Base-by-base conservation (phyloP, 1,140 invertebrate species). In the Bombus waltoni region DNA sequence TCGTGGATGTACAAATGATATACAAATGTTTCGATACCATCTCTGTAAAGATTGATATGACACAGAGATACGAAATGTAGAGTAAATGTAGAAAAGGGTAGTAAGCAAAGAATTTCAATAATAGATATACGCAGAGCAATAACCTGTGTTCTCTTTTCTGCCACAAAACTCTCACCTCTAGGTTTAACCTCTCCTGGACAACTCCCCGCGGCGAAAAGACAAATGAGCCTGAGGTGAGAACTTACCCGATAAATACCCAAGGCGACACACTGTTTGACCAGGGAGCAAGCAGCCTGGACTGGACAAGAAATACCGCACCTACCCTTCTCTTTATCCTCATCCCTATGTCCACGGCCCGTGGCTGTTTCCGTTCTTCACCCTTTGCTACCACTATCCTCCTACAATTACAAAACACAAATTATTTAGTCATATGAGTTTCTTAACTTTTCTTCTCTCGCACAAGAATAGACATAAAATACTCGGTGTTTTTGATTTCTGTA, bases 171-270 rank as follows among this genome's bases (percentile, higher is more conserved):
- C 83, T 90, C 88, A 79, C 88, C 82, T 85, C 82, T 57, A 59
- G 89, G 79, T 77, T 65, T 77, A 86, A 85, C 73, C 83, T 72
- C 76, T 75, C 87, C 82, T 87, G 90, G 91, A 93, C 91, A 91
- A 93, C 92, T 92, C 93, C 93, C 93, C 92, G 91, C 86, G 90
- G 93, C 92, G 92, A 89, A 93, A 95, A 95, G 95, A 95, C 94
- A 95, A 95, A 95, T 95, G 95, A 95, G 94, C 92, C 89, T 94
- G 95, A 95, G 95, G 95, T 95, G 94, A 95, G 94, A 95, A 95
- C 94, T 95, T 95, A 93, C 92, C 94, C 95, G 94, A 95, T 95
- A 95, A 95, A 95, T 95, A 95, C 93, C 93, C 93, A 95, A 95
- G 93, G 94, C 94, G 95, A 95, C 95, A 95, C 94, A 95, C 92